A percentile compares a stretch with the other conserved stretches of the same genome.
phyloP scores from a whole-genome alignment of 2,888 invertebrate genomes.

The Asteroscopus sphinx region DNA sequence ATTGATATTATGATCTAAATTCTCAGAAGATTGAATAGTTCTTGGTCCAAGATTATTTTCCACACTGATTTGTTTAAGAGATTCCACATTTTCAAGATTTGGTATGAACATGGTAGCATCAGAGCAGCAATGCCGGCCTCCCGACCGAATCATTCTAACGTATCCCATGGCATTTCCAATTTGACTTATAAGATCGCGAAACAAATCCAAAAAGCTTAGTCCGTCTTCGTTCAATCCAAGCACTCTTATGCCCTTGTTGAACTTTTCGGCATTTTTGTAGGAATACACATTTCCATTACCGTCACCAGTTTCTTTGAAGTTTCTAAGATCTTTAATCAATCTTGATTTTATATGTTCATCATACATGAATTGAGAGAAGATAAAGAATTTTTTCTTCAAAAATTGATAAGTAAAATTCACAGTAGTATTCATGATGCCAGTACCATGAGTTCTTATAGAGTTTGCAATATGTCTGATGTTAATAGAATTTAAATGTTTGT shows the following conservation, averaged over 20 bases:
- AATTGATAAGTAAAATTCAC: slow-evolving; percentile 98
- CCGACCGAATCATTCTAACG: slow-evolving; percentile 97
- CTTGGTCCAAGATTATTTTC: slow-evolving; percentile 90
- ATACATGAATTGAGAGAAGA: slow-evolving; percentile 98
- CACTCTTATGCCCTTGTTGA: slow-evolving; percentile 97
- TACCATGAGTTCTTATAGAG: slow-evolving; percentile 98
- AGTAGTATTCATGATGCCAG: slow-evolving; percentile 98
- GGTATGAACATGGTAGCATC: slow-evolving; percentile 97
- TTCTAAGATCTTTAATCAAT: slow-evolving; percentile 96
- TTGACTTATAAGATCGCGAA: slow-evolving; percentile 97
- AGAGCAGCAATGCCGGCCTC: slow-evolving; percentile 97
- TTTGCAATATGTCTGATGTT: slow-evolving; percentile 98
- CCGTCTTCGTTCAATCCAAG: slow-evolving; percentile 95
- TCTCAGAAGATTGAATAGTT: slow-evolving; percentile 91
- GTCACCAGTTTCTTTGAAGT: slow-evolving; percentile 93
- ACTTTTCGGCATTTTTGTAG: slow-evolving; percentile 97
- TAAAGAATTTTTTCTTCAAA: slow-evolving; percentile 96
- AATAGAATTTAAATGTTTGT: slow-evolving; percentile 98
- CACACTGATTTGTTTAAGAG: slow-evolving; percentile 91
- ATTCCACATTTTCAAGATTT: slow-evolving; percentile 91
- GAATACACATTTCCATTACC: slow-evolving; percentile 93
- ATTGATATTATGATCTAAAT: slow-evolving; percentile 94
- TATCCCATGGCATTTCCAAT: slow-evolving; percentile 99
- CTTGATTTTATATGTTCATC: slow-evolving; percentile 99
- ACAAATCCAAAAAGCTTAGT: slow-evolving; percentile 97